phyloP scores from a whole-genome alignment of 2,888 invertebrate species.

The Halocaridina rubra region DNA sequence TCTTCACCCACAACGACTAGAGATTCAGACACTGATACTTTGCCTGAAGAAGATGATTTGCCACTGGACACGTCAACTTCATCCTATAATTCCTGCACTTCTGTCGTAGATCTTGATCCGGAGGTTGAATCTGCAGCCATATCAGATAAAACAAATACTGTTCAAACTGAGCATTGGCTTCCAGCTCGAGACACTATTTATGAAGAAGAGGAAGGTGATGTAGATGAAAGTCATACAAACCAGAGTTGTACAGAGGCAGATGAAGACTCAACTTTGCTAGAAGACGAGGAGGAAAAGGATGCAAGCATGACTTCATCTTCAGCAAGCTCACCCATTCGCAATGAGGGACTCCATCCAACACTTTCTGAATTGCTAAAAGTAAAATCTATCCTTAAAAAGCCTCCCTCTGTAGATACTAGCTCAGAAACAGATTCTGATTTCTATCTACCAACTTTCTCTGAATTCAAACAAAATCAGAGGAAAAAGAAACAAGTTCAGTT shows the following conservation, averaged over 20 bases:
- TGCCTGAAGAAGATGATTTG: conserved; percentile 46
- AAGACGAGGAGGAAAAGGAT: conserved; percentile 39
- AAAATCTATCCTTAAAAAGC: conserved; percentile 74
- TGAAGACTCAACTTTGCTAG: conserved; percentile 31
- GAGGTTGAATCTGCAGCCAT: not conserved
- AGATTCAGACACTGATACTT: conserved; percentile 47
- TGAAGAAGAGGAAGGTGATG: conserved; percentile 56
- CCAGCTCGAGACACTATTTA: conserved; percentile 44
- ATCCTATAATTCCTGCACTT: not conserved
- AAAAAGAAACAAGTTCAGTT: conserved; percentile 53
- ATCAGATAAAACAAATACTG: not conserved
- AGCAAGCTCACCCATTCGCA: conserved; percentile 23
- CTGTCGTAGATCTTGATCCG: not conserved
- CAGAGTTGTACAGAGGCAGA: conserved; percentile 5
- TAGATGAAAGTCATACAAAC: not conserved
- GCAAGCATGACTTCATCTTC: conserved; percentile 35
- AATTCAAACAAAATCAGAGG: conserved; percentile 48
- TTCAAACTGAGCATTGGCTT: conserved; percentile 18
- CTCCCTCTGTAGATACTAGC: conserved; percentile 65
- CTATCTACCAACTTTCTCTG: conserved; percentile 41
- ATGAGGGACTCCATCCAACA: conserved; percentile 41
- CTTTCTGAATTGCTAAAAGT: conserved; percentile 65
- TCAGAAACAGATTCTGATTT: conserved; percentile 64
- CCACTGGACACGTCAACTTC: conserved; percentile 30
- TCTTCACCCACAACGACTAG: conserved; percentile 42